These are phyloP conservation scores for Hiodon tergisus DNA, from an alignment of 2,113 vertebrate species.

Conservation along the genomic window DNA sequence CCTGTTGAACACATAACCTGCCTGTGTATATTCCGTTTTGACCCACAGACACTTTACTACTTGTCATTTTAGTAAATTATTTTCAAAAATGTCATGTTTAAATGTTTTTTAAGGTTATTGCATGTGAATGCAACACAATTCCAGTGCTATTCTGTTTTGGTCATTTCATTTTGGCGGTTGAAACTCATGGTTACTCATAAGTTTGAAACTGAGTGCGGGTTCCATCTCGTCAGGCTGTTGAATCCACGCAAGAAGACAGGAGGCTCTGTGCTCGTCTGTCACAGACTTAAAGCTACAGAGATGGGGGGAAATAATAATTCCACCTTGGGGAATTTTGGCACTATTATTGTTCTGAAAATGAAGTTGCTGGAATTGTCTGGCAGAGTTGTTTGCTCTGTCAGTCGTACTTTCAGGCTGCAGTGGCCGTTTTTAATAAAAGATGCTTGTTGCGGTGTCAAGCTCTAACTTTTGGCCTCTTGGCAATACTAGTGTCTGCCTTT, in stretches of 20 bases:
- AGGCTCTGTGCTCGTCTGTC: conserved; percentile 43
- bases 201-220: conserved; percentile 51
- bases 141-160: conserved; percentile 26
- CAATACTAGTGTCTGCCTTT: conserved; percentile 14
- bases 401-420: conserved; percentile 22
- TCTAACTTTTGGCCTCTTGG: conserved; percentile 23
- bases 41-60: too few species aligned
- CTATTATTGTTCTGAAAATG: conserved; percentile 42
- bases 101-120: conserved; percentile 22
- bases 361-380: conserved; percentile 38
- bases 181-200: conserved; percentile 52
- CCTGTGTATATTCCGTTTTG: too few species aligned
- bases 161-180: conserved; percentile 40
- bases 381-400: conserved; percentile 43
- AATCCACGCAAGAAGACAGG: conserved; percentile 46
- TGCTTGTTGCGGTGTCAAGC: conserved; percentile 20
- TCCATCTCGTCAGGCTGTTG: conserved; percentile 48
- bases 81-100: too few species aligned
- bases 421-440: conserved; percentile 27
- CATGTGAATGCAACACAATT: conserved; percentile 34
- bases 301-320: conserved; percentile 62
- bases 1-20: too few species aligned
- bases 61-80: too few species aligned
- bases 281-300: conserved; percentile 58
- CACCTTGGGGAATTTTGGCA: conserved; percentile 43